Evolutionary conservation across 2,113 vertebrate species (phyloP).

Genomic region (Cheirogaleus medius): DNA sequence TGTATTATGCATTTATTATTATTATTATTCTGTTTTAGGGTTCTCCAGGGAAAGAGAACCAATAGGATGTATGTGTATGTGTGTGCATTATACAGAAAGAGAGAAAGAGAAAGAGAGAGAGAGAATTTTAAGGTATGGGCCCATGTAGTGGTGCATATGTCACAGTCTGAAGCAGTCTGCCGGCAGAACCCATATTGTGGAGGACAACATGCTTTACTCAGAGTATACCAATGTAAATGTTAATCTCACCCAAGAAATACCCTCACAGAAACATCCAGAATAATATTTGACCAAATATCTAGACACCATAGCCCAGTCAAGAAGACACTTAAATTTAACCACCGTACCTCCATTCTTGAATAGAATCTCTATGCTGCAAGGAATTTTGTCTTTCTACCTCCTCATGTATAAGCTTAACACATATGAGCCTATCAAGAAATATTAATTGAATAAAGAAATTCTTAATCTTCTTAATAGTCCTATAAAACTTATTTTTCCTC

Average conservation of each 20-base stretch:
- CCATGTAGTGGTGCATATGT: neutral
- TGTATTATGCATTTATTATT: neutral
- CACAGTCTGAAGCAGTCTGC: neutral
- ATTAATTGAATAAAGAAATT: neutral
- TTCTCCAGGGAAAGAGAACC: too few species aligned
- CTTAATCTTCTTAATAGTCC: too few species aligned
- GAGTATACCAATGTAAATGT: too few species aligned
- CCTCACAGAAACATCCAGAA: too few species aligned
- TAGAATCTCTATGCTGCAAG: too few species aligned
- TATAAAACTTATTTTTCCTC: neutral
- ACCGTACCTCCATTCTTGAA: neutral
- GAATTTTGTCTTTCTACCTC: neutral
- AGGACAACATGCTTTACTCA: too few species aligned
- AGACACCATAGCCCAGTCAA: neutral
- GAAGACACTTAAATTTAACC: neutral
- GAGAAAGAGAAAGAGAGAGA: too few species aligned
- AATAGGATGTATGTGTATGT: too few species aligned
- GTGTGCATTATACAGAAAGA: too few species aligned
- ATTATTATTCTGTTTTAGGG: neutral
- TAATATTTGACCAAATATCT: neutral
- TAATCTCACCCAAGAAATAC: too few species aligned
- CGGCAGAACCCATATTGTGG: neutral
- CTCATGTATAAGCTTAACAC: neutral
- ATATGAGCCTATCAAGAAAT: neutral
- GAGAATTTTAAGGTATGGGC: neutral